Percentiles rank a stretch among this genome's conserved stretches.
Conservation (phyloP, 2,797 vertebrate genomes). For the Acomys russatus region DNA sequence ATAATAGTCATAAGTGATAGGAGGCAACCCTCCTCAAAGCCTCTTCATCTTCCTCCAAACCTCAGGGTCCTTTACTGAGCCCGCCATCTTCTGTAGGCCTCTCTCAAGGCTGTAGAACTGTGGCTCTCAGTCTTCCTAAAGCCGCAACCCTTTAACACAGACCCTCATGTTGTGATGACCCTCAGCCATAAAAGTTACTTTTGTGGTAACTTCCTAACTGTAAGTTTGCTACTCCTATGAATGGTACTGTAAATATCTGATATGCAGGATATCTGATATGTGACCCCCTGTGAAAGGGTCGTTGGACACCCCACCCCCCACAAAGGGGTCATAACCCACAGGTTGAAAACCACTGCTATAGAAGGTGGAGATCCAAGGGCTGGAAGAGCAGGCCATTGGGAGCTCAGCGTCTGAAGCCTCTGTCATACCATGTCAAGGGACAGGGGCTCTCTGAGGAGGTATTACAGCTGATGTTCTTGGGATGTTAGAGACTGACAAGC, state of each 20-base stretch:
- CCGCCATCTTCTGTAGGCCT: not conserved
- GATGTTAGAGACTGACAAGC: not conserved
- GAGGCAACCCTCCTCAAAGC: not conserved
- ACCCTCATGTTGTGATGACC: not conserved
- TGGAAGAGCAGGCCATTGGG: not conserved
- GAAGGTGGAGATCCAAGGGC: not conserved
- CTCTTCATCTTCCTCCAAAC: not conserved
- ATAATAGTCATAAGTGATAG: not conserved
- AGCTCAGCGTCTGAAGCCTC: not conserved
- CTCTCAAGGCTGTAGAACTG: not conserved
- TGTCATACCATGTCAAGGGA: not conserved
- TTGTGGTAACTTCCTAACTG: not conserved
- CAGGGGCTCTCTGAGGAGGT: not conserved
- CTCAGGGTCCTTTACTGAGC: not conserved
- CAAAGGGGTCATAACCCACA: not conserved
- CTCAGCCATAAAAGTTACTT: not conserved
- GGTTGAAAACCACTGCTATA: not conserved
- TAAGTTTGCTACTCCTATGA: not conserved
- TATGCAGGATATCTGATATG: not conserved
- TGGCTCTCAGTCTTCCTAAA: not conserved
- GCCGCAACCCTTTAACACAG: not conserved
- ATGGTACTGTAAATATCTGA: not conserved
- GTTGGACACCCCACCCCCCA: not conserved
- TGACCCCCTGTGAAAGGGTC: not conserved
- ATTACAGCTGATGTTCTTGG: not conserved